These are phyloP conservation scores for Porites lutea DNA, from an alignment of 64 coral and sea anemone species.

Conservation along the genomic window DNA sequence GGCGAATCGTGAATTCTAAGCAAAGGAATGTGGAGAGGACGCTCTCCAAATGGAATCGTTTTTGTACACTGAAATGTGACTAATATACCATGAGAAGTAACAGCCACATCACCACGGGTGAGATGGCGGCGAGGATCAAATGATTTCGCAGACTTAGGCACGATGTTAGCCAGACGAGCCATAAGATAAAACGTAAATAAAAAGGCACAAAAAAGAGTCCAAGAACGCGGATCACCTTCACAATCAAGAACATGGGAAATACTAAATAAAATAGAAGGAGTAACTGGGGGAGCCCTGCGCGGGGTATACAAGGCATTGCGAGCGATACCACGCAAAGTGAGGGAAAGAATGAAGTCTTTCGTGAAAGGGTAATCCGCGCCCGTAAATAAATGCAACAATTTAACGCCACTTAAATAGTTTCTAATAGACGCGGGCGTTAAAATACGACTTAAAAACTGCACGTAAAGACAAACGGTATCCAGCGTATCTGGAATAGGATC, in stretches of 20 bases:
- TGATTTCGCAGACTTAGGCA: neutral
- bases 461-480: neutral
- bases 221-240: neutral
- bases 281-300: too few species aligned
- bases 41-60: neutral
- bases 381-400: constrained; percentile 13
- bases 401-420: constrained; percentile 17
- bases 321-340: constrained; percentile 4
- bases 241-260: neutral
- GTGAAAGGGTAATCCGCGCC: neutral
- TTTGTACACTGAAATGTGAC: neutral
- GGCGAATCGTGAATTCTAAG: neutral
- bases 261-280: too few species aligned
- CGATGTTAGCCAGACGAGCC: neutral
- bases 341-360: neutral
- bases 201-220: neutral
- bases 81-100: neutral
- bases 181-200: neutral
- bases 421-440: neutral
- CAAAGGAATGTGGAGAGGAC: constrained; percentile 20
- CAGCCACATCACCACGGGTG: neutral
- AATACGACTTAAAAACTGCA: constrained; percentile 12
- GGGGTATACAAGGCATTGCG: neutral
- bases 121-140: neutral
- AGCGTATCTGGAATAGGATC: neutral